These are phyloP conservation scores for Portunus trituberculatus DNA, from an alignment of 1,140 invertebrate species.

Conservation along the genomic window DNA sequence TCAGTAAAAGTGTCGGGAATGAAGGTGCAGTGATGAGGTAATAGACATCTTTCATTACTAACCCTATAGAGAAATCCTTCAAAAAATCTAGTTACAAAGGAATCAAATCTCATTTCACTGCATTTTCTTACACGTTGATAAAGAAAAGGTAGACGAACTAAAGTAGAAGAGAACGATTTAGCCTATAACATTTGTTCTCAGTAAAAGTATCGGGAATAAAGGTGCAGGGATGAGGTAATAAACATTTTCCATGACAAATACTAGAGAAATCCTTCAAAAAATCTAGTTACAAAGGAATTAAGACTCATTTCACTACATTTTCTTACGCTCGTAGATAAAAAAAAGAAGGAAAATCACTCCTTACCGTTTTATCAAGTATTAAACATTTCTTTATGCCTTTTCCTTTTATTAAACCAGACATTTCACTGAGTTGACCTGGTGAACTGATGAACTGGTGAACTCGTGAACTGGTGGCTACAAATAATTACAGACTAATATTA, in stretches of 20 bases:
- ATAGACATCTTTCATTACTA: no score
- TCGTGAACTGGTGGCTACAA: neutral
- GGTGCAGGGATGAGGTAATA: no score
- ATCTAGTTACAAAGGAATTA: neutral
- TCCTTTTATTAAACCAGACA: no score
- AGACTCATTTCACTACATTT: neutral
- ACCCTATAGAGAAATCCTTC: neutral
- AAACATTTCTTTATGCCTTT: no score
- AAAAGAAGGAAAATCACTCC: no score
- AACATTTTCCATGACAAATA: no score
- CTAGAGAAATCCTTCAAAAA: neutral
- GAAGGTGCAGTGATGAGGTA: neutral
- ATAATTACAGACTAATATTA: no score
- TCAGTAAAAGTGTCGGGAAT: neutral
- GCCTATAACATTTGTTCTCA: neutral
- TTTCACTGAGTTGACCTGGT: neutral
- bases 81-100: neutral
- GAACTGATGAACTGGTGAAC: no score
- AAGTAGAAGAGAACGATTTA: no score
- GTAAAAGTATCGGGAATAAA: neutral
- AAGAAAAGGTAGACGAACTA: no score
- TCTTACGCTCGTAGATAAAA: neutral
- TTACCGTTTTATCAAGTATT: neutral
- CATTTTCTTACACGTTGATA: neutral
- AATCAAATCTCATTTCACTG: neutral